Percentiles rank a stretch among this genome's conserved stretches.
Conservation (phyloP, 2,797 vertebrate species). For the Xenentodon cancila region DNA sequence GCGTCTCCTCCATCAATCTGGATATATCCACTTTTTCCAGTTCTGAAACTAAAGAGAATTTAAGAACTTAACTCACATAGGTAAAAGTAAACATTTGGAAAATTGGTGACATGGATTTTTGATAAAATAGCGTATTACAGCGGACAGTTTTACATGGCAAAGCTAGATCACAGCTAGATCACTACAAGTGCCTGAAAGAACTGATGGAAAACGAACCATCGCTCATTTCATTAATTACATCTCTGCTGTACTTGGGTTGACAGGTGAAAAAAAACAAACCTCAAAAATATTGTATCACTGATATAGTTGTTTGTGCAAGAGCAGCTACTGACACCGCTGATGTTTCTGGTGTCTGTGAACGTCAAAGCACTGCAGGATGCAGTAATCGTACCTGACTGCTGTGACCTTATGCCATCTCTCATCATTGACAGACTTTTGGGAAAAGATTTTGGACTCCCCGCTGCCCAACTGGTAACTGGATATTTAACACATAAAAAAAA, state of each 20-base stretch:
- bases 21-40: slow-evolving; percentile 87
- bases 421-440: slow-evolving; percentile 87
- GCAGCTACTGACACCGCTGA: neutral
- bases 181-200: no score
- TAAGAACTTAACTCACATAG: no score
- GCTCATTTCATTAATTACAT: no score
- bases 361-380: no score
- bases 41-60: slow-evolving; percentile 83
- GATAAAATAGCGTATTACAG: no score
- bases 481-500: slow-evolving; percentile 21
- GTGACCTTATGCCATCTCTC: slow-evolving; percentile 92
- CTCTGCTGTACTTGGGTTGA: neutral
- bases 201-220: no score
- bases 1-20: slow-evolving; percentile 87
- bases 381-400: slow-evolving; percentile 84
- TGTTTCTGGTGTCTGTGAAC: no score
- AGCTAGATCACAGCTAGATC: no score
- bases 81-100: no score
- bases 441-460: slow-evolving; percentile 88
- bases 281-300: no score
- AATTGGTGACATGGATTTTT: neutral
- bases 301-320: neutral
- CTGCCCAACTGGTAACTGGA: slow-evolving; percentile 95
- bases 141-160: neutral
- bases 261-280: neutral